These are phyloP conservation scores for Zhuqinia jingwanae DNA, from an alignment of 2,888 invertebrate species.

Conservation along the genomic window DNA sequence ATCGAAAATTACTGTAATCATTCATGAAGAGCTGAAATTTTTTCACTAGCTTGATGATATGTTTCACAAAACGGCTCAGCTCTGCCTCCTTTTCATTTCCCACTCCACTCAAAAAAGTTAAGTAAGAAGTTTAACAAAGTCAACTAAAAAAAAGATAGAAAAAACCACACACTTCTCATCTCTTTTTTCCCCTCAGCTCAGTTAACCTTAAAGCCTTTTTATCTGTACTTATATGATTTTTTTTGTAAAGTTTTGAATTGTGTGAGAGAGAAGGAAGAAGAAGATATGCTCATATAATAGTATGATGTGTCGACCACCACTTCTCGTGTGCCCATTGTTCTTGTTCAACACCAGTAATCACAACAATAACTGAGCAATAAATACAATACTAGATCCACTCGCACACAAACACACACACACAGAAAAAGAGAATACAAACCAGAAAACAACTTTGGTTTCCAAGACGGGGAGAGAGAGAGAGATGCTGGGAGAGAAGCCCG, in stretches of 20 bases:
- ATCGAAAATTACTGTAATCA: slow-evolving; percentile 80
- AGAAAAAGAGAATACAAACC: no score
- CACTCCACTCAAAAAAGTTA: slow-evolving; percentile 74
- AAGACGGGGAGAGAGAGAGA: slow-evolving; percentile 21
- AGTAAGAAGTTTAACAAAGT: slow-evolving; percentile 73
- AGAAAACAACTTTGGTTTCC: slow-evolving; percentile 48
- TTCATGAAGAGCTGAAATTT: slow-evolving; percentile 79
- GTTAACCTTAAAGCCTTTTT: slow-evolving; percentile 63
- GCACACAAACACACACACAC: no score
- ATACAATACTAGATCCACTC: slow-evolving; percentile 57
- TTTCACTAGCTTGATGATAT: slow-evolving; percentile 79
- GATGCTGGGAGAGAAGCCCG: not conserved
- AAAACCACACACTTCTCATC: slow-evolving; percentile 56
- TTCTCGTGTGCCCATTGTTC: slow-evolving; percentile 73
- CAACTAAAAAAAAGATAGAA: slow-evolving; percentile 49
- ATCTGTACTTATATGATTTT: slow-evolving; percentile 29
- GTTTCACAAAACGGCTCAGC: slow-evolving; percentile 76
- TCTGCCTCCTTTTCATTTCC: slow-evolving; percentile 78
- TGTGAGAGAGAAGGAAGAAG: slow-evolving; percentile 41
- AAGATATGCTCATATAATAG: slow-evolving; percentile 60
- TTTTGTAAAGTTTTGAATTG: slow-evolving; percentile 42
- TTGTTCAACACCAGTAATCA: slow-evolving; percentile 72
- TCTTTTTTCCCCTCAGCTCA: slow-evolving; percentile 17
- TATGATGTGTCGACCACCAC: slow-evolving; percentile 70
- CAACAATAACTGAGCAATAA: slow-evolving; percentile 65